A percentile compares a stretch with the other conserved stretches of the same genome.
Evolutionary conservation across 1,140 invertebrate genomes (phyloP).

Genomic region (Listronotus bonariensis): DNA sequence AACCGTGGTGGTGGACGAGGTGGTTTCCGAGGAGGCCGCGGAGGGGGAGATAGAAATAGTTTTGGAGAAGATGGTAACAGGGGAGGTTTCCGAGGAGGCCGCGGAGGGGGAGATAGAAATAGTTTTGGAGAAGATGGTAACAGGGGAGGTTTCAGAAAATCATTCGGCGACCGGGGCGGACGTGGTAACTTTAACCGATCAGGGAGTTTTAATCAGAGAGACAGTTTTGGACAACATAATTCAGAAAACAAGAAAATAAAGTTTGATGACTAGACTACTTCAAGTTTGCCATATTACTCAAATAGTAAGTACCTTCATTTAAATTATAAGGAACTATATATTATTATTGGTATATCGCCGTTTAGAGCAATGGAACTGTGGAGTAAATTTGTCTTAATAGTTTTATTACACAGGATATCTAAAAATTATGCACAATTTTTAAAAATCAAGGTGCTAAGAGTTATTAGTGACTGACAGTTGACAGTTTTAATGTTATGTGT

Average conservation of each 20-base stretch:
- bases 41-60: slow-evolving; percentile 41
- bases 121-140: slow-evolving; percentile 52
- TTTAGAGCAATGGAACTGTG: too few species aligned
- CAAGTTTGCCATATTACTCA: background rate
- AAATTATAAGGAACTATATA: background rate
- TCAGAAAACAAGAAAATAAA: slow-evolving; percentile 84
- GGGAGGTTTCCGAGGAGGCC: slow-evolving; percentile 28
- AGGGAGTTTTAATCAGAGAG: slow-evolving; percentile 59
- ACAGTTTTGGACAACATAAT: slow-evolving; percentile 62
- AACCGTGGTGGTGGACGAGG: slow-evolving; percentile 20
- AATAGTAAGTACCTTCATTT: slow-evolving; percentile 4
- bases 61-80: slow-evolving; percentile 50
- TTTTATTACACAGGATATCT: too few species aligned
- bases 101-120: slow-evolving; percentile 39
- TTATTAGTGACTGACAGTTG: too few species aligned
- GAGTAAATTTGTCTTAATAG: too few species aligned
- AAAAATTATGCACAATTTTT: too few species aligned
- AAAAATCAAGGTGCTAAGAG: too few species aligned
- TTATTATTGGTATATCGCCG: background rate
- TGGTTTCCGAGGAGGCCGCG: slow-evolving; percentile 33
- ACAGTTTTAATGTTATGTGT: background rate
- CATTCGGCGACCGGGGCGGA: slow-evolving; percentile 51
- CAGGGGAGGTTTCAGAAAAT: slow-evolving; percentile 49
- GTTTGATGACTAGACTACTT: slow-evolving; percentile 69
- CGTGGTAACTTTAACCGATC: slow-evolving; percentile 47